Conservation (phyloP, 2,797 vertebrate genomes). For the Todus mexicanus region DNA sequence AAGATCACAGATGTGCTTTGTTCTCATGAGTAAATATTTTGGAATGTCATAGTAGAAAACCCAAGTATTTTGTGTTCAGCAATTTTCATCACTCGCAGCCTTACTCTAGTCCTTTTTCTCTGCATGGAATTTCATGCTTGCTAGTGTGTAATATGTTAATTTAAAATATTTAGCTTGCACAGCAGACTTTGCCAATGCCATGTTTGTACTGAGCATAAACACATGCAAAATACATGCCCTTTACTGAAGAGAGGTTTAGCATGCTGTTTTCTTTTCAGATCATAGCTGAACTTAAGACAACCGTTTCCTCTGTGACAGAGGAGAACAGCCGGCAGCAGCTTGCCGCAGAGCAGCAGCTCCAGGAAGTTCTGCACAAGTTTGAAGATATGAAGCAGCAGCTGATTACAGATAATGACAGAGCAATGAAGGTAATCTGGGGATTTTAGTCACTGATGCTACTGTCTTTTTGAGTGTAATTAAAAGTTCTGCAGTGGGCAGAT, state of each 20-base stretch:
- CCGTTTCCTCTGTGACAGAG: slow-evolving; percentile 79
- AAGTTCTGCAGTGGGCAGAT: slow-evolving; percentile 56
- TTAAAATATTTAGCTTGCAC: slow-evolving; percentile 38
- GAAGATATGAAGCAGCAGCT: slow-evolving; percentile 85
- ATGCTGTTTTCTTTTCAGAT: slow-evolving; percentile 78
- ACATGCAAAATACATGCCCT: slow-evolving; percentile 45
- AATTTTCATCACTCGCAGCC: slow-evolving; percentile 36
- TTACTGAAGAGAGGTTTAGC: slow-evolving; percentile 19
- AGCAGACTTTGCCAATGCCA: slow-evolving; percentile 29
- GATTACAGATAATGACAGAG: slow-evolving; percentile 76
- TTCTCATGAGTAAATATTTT: slow-evolving; percentile 68
- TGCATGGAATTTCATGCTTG: not conserved
- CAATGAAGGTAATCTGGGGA: slow-evolving; percentile 77
- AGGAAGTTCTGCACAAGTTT: slow-evolving; percentile 78
- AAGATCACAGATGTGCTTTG: slow-evolving; percentile 70
- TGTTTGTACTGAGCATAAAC: slow-evolving; percentile 34
- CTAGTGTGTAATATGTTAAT: slow-evolving; percentile 20
- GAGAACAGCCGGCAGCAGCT: slow-evolving; percentile 80
- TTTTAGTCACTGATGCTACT: slow-evolving; percentile 62
- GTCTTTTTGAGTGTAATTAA: slow-evolving; percentile 61
- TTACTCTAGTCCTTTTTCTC: slow-evolving; percentile 10
- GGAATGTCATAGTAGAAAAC: slow-evolving; percentile 63
- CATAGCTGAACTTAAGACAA: slow-evolving; percentile 84
- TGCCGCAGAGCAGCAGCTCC: slow-evolving; percentile 76
- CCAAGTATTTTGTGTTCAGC: slow-evolving; percentile 46